phyloP scores from a whole-genome alignment of 1,140 invertebrate genomes.

The Liolophura sinensis region DNA sequence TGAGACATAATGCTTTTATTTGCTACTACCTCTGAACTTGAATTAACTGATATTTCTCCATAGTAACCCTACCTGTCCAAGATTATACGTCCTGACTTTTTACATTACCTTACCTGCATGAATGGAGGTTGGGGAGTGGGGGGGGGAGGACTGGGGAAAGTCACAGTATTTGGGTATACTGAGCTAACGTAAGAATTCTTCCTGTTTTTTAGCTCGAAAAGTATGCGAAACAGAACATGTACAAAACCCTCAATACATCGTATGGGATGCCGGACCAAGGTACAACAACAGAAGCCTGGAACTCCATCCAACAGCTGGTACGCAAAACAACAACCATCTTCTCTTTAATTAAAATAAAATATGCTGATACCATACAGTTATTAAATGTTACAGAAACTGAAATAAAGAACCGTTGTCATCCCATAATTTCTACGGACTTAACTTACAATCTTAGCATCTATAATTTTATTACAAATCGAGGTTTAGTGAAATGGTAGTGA shows the following conservation, averaged over 20 bases:
- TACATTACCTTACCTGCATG: too few relatives aligned
- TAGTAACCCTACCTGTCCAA: too few relatives aligned
- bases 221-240: slow-evolving; percentile 23
- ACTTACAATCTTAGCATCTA: background rate
- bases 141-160: too few relatives aligned
- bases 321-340: background rate
- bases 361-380: background rate
- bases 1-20: too few relatives aligned
- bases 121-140: too few relatives aligned
- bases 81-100: too few relatives aligned
- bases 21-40: too few relatives aligned
- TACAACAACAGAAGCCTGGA: slow-evolving; percentile 32
- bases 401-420: background rate
- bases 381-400: background rate
- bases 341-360: background rate
- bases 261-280: slow-evolving; percentile 27
- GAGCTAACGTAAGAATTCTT: background rate
- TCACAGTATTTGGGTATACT: background rate
- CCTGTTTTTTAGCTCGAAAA: slow-evolving; percentile 27
- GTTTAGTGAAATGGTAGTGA: background rate
- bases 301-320: slow-evolving; percentile 36
- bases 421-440: background rate
- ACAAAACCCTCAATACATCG: slow-evolving; percentile 19
- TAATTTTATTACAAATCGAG: background rate
- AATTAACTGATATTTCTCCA: too few relatives aligned